These are phyloP conservation scores for Drosophila mimica DNA, from an alignment of 2,888 invertebrate species.

Conservation along the genomic window DNA sequence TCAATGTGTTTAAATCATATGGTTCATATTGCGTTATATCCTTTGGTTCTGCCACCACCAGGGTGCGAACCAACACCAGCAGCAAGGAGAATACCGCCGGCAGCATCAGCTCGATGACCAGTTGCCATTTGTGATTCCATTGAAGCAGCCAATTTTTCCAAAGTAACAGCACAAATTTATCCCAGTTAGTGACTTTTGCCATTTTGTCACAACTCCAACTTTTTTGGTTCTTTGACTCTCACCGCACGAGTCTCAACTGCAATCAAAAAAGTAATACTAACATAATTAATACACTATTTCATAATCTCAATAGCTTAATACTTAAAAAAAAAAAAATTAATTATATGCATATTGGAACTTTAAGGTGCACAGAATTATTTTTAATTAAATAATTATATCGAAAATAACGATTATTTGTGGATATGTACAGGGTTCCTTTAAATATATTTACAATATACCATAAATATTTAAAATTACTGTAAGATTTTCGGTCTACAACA, in stretches of 20 bases:
- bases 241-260: conserved; percentile 1
- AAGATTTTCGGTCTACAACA: background rate
- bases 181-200: conserved; percentile 81
- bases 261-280: background rate
- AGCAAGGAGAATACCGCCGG: conserved; percentile 89
- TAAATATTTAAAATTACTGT: background rate
- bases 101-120: conserved; percentile 88
- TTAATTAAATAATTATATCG: background rate
- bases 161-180: conserved; percentile 89
- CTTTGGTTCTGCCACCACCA: conserved; percentile 87
- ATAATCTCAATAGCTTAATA: background rate
- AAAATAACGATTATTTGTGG: background rate
- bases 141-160: conserved; percentile 95
- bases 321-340: background rate
- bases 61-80: conserved; percentile 89
- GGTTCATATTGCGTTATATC: conserved; percentile 75
- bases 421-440: background rate
- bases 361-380: background rate
- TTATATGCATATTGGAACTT: background rate
- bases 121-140: conserved; percentile 89
- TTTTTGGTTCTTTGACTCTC: background rate
- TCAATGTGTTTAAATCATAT: conserved; percentile 82
- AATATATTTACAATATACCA: background rate
- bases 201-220: conserved; percentile 42
- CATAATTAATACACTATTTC: background rate